A percentile compares a stretch with the other conserved stretches of the same genome.
Evolutionary conservation across 1,140 invertebrate species (phyloP).

Genomic region (Varroa destructor): DNA sequence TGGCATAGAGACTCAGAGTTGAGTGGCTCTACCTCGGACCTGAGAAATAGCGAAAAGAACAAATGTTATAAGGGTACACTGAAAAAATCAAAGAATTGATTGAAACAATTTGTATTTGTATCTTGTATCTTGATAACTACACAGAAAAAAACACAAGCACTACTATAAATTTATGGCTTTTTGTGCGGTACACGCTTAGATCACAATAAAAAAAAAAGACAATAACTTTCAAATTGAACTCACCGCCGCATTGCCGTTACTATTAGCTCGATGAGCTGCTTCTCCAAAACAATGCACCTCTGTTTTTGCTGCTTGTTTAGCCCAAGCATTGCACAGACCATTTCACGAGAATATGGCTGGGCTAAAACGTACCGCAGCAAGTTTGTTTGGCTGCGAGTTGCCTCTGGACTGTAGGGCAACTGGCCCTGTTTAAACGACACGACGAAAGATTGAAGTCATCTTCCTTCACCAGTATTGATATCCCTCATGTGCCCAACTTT

Average conservation of each 20-base stretch:
- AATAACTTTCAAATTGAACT: conserved; percentile 38
- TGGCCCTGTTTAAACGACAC: background rate
- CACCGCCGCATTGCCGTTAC: conserved; percentile 80
- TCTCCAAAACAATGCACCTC: conserved; percentile 72
- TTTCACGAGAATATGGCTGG: conserved; percentile 87
- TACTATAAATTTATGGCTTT: too few relatives aligned
- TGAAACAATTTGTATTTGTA: too few relatives aligned
- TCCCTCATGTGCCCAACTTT: background rate
- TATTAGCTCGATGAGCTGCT: conserved; percentile 79
- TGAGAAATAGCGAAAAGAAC: background rate
- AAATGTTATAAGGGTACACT: too few relatives aligned
- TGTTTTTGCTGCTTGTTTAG: conserved; percentile 79
- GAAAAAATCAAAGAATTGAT: too few relatives aligned
- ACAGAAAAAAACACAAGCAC: too few relatives aligned
- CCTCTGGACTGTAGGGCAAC: conserved; percentile 43
- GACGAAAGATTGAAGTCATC: conserved; percentile 6
- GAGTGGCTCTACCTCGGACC: conserved; percentile 7
- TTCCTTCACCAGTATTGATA: background rate
- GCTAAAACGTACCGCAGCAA: conserved; percentile 77
- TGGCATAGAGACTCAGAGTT: conserved; percentile 5
- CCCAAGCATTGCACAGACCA: conserved; percentile 85
- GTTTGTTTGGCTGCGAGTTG: conserved; percentile 74
- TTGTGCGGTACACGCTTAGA: too few relatives aligned
- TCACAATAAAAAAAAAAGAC: background rate
- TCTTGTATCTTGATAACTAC: too few relatives aligned